phyloP scores from a whole-genome alignment of 2,797 vertebrate species.

The Argentina silus region DNA sequence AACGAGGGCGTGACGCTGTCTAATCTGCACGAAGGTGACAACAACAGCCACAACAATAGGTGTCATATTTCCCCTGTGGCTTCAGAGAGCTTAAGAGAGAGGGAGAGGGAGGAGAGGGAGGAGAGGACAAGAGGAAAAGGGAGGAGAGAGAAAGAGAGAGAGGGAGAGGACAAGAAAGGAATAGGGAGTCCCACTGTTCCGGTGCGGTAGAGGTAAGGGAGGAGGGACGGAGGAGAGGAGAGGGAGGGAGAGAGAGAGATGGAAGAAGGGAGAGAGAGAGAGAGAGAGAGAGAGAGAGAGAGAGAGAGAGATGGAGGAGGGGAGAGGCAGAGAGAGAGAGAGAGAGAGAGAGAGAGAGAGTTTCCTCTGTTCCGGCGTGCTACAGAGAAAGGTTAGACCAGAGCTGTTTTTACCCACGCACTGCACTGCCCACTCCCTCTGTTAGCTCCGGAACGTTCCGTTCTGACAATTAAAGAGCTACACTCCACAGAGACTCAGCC shows the following conservation, averaged over 20 bases:
- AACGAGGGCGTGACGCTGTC: slow-evolving; percentile 13
- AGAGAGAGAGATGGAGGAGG: background rate
- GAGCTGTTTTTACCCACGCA: slow-evolving; percentile 52
- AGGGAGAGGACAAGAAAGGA: slow-evolving; percentile 3
- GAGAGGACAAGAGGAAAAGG: background rate
- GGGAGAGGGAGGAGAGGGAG: background rate
- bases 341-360: background rate
- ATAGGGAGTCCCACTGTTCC: too few relatives aligned
- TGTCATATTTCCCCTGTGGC: slow-evolving; percentile 4
- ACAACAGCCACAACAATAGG: background rate
- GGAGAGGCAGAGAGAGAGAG: background rate
- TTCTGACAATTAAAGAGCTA: slow-evolving; percentile 48
- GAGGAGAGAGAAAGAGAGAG: background rate
- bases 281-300: background rate
- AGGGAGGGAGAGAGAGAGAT: background rate
- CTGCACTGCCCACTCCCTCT: slow-evolving; percentile 61
- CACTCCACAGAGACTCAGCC: slow-evolving; percentile 27
- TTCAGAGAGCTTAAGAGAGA: background rate
- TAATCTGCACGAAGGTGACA: slow-evolving; percentile 6
- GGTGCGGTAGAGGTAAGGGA: background rate
- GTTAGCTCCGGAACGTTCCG: slow-evolving; percentile 26
- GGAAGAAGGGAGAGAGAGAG: background rate
- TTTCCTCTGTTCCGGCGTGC: background rate
- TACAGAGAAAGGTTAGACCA: slow-evolving; percentile 51
- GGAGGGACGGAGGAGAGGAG: background rate